Evolutionary conservation across 2,888 invertebrate species (phyloP), one percentile per base, ranked within the genome.

Genomic region (Malachius bipustulatus): DNA sequence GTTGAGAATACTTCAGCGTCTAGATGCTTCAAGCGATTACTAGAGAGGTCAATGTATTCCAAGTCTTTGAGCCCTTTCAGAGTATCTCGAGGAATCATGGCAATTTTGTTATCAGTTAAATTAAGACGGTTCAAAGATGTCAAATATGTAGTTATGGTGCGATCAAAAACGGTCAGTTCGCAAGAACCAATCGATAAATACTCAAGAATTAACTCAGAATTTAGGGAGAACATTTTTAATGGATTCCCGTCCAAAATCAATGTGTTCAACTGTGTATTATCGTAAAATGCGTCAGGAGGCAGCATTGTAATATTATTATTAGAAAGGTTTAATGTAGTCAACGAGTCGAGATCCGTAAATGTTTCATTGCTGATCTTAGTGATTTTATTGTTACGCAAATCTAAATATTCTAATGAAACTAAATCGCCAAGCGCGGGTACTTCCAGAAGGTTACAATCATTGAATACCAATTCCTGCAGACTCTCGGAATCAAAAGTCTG

Each of bases 261-360:
- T 3, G 74, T 77, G 33, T 75, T 74, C 33, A 85, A 61, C 42
- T 75, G 71, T 16, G 62, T 64, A 39, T 79, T 82, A 39, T 71
- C 70, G 4, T 72, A 69, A 56, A 84, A 82, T 24, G 80, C 63
- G 8, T 72, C 71, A 4, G 65, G 58, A 0, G 79, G 75, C 32
- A 85, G 60, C 2, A 68, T 67, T 42, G 65, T 68, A 16, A 85
- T 67, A 4, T 69, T 64, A 53, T 85, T 85, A 45, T 76, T 70
- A 11, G 82, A 77, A 4, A 85, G 62, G 51, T 82, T 78, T 15
- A 85, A 59, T 50, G 82, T 82, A 54, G 78, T 76, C 35, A 85
- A 67, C 31, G 73, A 70, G 8, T 71, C 63, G 14, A 78, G 62
- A 13, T 69, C 66, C 38, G 71, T 71, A 57, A 84, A 82, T 1